Base-by-base conservation (phyloP, 92 coral and sea anemone genomes). In the Epizoanthus stellaris region DNA sequence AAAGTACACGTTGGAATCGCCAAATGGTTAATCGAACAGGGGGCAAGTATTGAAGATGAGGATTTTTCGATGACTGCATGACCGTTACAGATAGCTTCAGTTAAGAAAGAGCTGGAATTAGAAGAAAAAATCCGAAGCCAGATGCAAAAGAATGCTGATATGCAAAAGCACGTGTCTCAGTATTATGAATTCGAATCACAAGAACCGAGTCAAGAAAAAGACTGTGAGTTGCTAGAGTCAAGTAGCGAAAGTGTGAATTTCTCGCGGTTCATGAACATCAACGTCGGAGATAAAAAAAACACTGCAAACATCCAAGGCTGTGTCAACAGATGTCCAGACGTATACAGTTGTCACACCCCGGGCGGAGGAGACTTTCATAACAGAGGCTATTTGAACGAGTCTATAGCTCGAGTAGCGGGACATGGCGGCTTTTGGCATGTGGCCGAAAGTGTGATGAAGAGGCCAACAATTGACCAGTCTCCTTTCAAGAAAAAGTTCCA, bases 281-380 rank as follows among this genome's bases (percentile, higher is more conserved):
- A 88, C 25, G 91, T 88, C 6, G 91, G 91, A 39, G 91, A 88
- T 47, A 85, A 88, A 57, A 88, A 88, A 67, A 88, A 88, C 43
- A 88, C 88, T 34, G 91, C 71, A 12, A 88, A 70, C 8, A 88
- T 88, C 11, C 76, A 74, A 69, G 88, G 88, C 36, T 88, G 88
- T 69, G 20, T 80, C 43, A 88, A 88, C 77, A 59, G 84, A 15
- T 88, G 91, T 70, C 91, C 91, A 47, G 91, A 88, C 47, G 81
- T 88, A 49, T 88, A 88, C 53, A 45, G 58, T 34, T 76, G 75
- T 21, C 88, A 88, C 47, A 77, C 75, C 53, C 85, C 87, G 58
- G 87, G 91, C 8, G 91, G 59, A 14, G 80, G 87, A 3, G 68
- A 68, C 43, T 82, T 69, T 70, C 87, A 82, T 65, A 70, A 83